phyloP scores from a whole-genome alignment of 2,797 vertebrate genomes.

The Avahi laniger region DNA sequence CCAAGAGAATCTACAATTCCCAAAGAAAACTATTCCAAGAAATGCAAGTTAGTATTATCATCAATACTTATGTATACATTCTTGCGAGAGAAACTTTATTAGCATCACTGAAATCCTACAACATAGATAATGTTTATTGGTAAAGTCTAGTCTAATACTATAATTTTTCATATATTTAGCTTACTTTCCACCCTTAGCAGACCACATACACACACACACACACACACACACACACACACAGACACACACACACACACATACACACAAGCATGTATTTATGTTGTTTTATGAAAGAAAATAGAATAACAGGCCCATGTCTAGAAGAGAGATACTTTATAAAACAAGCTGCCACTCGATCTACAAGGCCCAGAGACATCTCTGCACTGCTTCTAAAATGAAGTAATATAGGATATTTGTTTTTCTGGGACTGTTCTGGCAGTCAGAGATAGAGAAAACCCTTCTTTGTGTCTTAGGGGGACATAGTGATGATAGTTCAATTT shows the following conservation, averaged over 20 bases:
- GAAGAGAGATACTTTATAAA: background rate
- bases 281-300: background rate
- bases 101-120: background rate
- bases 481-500: background rate
- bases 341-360: background rate
- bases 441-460: background rate
- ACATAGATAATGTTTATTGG: background rate
- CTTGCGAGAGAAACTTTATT: background rate
- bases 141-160: background rate
- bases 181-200: background rate
- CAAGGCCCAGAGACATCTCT: background rate
- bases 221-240: background rate
- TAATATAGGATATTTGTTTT: background rate
- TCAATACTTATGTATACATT: background rate
- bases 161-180: background rate
- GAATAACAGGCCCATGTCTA: background rate
- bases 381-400: background rate
- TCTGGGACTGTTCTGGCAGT: background rate
- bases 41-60: background rate
- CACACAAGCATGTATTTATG: background rate
- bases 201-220: background rate
- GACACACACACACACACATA: fast-evolving
- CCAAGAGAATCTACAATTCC: conserved; percentile 8
- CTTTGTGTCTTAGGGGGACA: background rate
- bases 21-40: conserved; percentile 33